phyloP scores from a whole-genome alignment of 2,888 invertebrate genomes.

The Drosophila pseudotakahashii region DNA sequence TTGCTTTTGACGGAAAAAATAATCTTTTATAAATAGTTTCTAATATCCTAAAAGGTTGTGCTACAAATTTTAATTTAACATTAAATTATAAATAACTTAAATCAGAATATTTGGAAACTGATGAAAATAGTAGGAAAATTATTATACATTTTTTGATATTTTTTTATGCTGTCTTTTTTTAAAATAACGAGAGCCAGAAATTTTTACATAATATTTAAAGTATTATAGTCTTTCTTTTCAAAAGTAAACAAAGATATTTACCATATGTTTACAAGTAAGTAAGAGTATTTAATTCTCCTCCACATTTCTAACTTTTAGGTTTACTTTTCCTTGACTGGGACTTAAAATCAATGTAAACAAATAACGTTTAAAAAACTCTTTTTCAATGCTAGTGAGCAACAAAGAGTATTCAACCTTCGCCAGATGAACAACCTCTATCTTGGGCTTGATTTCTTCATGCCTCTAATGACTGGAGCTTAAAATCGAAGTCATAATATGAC shows the following conservation, averaged over 20 bases:
- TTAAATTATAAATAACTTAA: too few species aligned
- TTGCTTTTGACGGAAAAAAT: not conserved
- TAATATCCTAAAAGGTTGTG: too few species aligned
- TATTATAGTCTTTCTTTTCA: too few species aligned
- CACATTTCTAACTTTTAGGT: not conserved
- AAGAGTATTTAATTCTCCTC: not conserved
- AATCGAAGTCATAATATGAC: slow-evolving; percentile 40
- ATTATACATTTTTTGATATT: too few species aligned
- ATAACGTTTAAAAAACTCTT: not conserved
- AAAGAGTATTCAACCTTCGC: slow-evolving; percentile 21
- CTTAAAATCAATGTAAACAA: not conserved
- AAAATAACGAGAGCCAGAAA: too few species aligned
- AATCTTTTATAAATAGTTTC: not conserved
- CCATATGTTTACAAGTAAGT: not conserved
- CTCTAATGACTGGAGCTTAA: slow-evolving; percentile 33
- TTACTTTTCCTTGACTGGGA: not conserved
- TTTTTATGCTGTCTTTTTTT: too few species aligned
- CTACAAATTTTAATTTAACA: too few species aligned
- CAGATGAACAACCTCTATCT: not conserved
- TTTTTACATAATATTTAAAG: too few species aligned
- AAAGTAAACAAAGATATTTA: too few species aligned
- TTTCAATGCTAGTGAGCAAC: not conserved
- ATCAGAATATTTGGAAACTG: too few species aligned
- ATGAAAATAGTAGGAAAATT: too few species aligned
- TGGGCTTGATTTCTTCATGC: slow-evolving; percentile 22